phyloP scores from a whole-genome alignment of 2,888 invertebrate species.

The Chloroclysta siterata region DNA sequence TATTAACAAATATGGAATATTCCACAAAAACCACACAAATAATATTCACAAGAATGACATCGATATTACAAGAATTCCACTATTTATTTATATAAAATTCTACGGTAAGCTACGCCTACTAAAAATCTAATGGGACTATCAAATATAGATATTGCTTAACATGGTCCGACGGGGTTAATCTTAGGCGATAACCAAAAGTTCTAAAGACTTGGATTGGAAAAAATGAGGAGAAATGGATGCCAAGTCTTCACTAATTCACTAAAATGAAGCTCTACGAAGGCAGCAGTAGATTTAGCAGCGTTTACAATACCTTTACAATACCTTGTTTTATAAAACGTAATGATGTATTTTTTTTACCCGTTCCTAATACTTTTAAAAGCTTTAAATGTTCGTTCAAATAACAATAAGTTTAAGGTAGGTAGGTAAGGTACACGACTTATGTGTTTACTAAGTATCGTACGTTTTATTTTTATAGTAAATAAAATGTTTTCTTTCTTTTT shows the following conservation, averaged over 20 bases:
- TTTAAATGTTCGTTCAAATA: too few species aligned
- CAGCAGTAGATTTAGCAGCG: conserved; percentile 56
- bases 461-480: too few species aligned
- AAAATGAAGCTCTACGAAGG: conserved; percentile 29
- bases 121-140: conserved; percentile 69
- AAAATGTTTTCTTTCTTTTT: too few species aligned
- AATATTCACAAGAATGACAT: conserved; percentile 54
- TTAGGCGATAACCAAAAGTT: conserved; percentile 30
- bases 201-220: conserved; percentile 49
- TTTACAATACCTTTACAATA: not conserved
- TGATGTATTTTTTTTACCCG: too few species aligned
- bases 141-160: conserved; percentile 81
- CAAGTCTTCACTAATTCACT: conserved; percentile 30
- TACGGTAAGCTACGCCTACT: conserved; percentile 77
- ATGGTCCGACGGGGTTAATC: conserved; percentile 75
- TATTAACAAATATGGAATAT: conserved; percentile 20
- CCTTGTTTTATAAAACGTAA: too few species aligned
- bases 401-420: too few species aligned
- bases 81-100: conserved; percentile 67
- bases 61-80: conserved; percentile 47
- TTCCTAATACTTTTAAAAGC: too few species aligned
- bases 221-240: conserved; percentile 21
- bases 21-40: conserved; percentile 28
- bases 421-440: too few species aligned
- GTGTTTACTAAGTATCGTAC: too few species aligned